Conservation (phyloP, 1,140 invertebrate species). For the Panonychus citri region DNA sequence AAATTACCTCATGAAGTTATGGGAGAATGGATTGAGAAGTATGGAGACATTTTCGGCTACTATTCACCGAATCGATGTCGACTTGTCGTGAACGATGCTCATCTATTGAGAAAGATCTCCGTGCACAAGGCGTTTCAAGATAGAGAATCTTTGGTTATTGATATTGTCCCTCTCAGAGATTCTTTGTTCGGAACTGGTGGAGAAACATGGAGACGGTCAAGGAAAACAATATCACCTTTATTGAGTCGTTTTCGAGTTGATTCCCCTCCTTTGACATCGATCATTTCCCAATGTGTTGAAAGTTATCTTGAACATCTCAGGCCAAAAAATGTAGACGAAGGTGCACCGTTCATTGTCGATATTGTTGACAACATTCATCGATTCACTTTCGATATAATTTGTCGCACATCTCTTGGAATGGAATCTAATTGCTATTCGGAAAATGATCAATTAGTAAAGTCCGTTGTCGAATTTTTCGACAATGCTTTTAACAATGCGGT, state of each 20-base stretch:
- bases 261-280: neutral
- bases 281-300: neutral
- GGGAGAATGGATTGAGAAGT: constrained; percentile 19
- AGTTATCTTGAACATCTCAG: neutral
- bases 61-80: constrained; percentile 18
- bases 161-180: neutral
- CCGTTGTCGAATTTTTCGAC: neutral
- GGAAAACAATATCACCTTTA: neutral
- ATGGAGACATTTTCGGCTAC: constrained; percentile 22
- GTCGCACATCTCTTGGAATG: constrained; percentile 12
- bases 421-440: constrained; percentile 14
- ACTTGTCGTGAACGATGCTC: constrained; percentile 20
- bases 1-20: constrained; percentile 12
- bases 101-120: constrained; percentile 20
- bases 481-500: neutral
- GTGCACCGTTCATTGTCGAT: neutral
- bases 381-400: constrained; percentile 9
- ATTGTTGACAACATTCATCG: neutral
- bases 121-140: constrained; percentile 11
- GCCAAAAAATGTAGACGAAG: neutral
- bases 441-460: neutral
- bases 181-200: neutral
- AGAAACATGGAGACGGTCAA: neutral
- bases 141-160: constrained; percentile 8
- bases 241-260: neutral